These are phyloP conservation scores for Parambassis ranga DNA, from an alignment of 2,797 vertebrate genomes.

Conservation along the genomic window DNA sequence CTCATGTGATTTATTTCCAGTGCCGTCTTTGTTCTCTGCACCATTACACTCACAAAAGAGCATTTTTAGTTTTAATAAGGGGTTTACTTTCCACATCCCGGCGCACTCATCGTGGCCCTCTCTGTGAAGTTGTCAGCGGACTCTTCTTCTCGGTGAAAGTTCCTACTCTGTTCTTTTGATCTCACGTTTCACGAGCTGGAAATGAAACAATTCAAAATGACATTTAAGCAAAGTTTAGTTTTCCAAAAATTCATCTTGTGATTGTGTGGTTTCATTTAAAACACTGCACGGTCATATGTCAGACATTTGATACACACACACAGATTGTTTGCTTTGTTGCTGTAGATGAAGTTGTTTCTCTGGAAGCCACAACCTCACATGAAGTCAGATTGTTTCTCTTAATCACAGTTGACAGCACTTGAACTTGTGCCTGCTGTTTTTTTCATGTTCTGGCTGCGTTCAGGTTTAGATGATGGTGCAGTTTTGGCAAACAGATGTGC, in stretches of 20 bases:
- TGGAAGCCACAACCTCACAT: not conserved
- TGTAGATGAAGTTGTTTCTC: not conserved
- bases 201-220: conserved; percentile 23
- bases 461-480: no score
- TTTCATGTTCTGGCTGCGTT: no score
- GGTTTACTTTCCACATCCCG: not conserved
- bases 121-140: conserved; percentile 9
- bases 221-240: conserved; percentile 11
- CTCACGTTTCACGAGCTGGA: conserved; percentile 26
- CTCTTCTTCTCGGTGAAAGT: not conserved
- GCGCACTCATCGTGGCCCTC: not conserved
- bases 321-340: not conserved
- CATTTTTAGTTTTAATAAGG: conserved; percentile 57
- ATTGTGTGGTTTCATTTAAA: conserved; percentile 26
- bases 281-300: not conserved
- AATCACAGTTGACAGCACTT: not conserved
- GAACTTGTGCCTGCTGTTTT: no score
- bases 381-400: conserved; percentile 2
- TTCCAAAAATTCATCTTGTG: conserved; percentile 14
- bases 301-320: conserved; percentile 6
- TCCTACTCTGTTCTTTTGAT: conserved; percentile 14
- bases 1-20: conserved; percentile 48
- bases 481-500: not conserved
- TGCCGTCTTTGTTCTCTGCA: conserved; percentile 33
- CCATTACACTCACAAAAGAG: conserved; percentile 43